Percentiles rank a stretch among this genome's conserved stretches.
phyloP scores from a whole-genome alignment of 2,888 invertebrate species.

The Ditula angustiorana region DNA sequence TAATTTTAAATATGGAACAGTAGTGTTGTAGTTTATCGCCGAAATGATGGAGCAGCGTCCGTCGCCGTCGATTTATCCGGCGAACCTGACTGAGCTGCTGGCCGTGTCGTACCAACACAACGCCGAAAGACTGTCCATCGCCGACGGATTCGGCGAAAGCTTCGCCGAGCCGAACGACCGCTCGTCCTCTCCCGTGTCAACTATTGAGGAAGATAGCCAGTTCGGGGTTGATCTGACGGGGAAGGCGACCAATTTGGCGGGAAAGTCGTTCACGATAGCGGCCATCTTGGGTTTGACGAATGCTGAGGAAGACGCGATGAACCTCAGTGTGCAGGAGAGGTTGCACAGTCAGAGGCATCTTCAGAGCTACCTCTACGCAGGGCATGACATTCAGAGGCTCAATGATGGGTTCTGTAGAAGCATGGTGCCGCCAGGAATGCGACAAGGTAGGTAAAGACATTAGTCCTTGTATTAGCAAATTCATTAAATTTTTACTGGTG shows the following conservation, averaged over 20 bases:
- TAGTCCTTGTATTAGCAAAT: neutral
- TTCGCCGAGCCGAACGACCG: conserved; percentile 64
- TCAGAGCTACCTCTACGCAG: conserved; percentile 74
- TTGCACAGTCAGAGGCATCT: conserved; percentile 74
- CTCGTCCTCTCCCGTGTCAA: conserved; percentile 68
- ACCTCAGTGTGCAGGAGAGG: conserved; percentile 83
- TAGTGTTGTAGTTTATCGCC: conserved; percentile 15
- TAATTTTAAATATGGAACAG: conserved; percentile 33
- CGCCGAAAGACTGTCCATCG: conserved; percentile 56
- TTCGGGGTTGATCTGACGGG: conserved; percentile 78
- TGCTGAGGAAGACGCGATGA: conserved; percentile 80
- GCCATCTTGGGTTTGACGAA: conserved; percentile 92
- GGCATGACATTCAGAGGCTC: conserved; percentile 72
- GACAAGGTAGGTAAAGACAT: conserved; percentile 65
- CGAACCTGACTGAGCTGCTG: conserved; percentile 70
- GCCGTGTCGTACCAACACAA: conserved; percentile 71
- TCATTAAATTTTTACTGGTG: no score
- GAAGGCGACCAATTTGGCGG: conserved; percentile 75
- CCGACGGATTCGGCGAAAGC: conserved; percentile 55
- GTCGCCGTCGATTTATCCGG: conserved; percentile 65
- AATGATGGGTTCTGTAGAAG: conserved; percentile 73
- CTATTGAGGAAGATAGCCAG: conserved; percentile 71
- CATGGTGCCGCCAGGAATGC: conserved; percentile 64
- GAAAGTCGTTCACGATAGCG: conserved; percentile 94
- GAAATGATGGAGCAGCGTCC: conserved; percentile 75